Conservation (phyloP, 1,140 invertebrate species). For the Habropoda laboriosa region DNA sequence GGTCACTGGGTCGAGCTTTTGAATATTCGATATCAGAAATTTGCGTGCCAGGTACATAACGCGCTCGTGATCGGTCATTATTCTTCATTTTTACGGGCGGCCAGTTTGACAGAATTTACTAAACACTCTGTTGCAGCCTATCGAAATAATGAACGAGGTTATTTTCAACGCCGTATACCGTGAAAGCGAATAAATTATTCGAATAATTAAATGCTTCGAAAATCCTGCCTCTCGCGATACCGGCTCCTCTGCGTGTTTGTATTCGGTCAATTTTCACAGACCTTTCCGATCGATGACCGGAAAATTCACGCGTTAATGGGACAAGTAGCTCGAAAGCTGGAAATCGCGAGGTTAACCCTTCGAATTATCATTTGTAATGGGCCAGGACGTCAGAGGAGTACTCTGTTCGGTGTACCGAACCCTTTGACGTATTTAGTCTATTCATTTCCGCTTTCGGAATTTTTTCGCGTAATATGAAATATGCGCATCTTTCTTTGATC, state of each 20-base stretch:
- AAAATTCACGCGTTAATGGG: slow-evolving; percentile 9
- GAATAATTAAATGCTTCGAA: slow-evolving; percentile 2
- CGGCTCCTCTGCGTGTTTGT: background rate
- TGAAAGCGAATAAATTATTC: slow-evolving; percentile 20
- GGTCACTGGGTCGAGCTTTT: slow-evolving; percentile 25
- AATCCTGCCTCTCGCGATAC: background rate
- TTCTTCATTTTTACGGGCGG: slow-evolving; percentile 1
- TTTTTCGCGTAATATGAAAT: no score
- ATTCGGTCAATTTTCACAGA: background rate
- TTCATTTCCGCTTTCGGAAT: no score
- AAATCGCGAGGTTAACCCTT: background rate
- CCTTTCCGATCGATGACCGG: slow-evolving; percentile 5
- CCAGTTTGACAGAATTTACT: slow-evolving; percentile 11
- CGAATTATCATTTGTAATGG: background rate
- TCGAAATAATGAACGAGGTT: slow-evolving; percentile 31
- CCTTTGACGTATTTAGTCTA: background rate
- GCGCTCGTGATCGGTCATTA: background rate
- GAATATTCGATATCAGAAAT: slow-evolving; percentile 43
- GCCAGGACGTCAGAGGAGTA: no score
- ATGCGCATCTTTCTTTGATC: no score
- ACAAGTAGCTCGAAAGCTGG: background rate
- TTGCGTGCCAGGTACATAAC: background rate
- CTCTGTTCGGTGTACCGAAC: background rate
- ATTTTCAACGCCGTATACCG: background rate
- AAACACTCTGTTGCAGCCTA: slow-evolving; percentile 10